Base-by-base conservation (phyloP, 92 coral and sea anemone genomes). In the Epizoanthus fatuus region DNA sequence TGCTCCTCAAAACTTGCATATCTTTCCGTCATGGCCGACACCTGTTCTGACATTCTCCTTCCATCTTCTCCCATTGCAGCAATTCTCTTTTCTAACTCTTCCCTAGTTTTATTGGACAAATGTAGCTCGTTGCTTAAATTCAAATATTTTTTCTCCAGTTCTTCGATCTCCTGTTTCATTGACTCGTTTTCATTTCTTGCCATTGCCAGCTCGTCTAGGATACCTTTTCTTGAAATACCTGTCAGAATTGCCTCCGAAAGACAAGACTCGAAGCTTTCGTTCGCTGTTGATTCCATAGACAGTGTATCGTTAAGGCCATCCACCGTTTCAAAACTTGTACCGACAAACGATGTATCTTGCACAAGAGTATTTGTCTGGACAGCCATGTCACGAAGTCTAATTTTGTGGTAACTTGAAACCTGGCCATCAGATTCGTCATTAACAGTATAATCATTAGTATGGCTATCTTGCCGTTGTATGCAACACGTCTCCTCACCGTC, bases 121-220 rank as follows among this genome's bases (percentile, higher is more conserved):
- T 20, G 25, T 17, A 70, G 56, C 39, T 70, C 56, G 37, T 70
- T 19, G 11, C 40, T 44, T n/a, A 44, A 45, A 8, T 22, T 19
- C 35, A 45, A 4, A 7, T 15, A 25, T 13, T 83, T 79, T 11
- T 42, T 68, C 40, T 81, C 59, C 15, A 88, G 79, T 32, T 19
- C 20, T 51, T 62, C 68, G 37, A 84, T 85, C 19, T 91, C 91
- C 17, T 56, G 76, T 32, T 69, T 71, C 59, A 84, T 73, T 22
- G 69, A 72, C 22, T 77, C 89, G 32, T 55, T 65, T 6, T 35
- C 59, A 42, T 47, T 25, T 62, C 57, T 77, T 3, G 73, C 79
- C 37, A 75, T 69, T 13, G 40, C 58, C 15, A 83, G 79, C 59
- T 75, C 88, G 1, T 84, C 83, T 10, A 80, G 81, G 20, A 93